Evolutionary conservation across 2,797 vertebrate genomes (phyloP), one percentile per base, ranked within the genome.

Genomic region (Scleropages formosus): DNA sequence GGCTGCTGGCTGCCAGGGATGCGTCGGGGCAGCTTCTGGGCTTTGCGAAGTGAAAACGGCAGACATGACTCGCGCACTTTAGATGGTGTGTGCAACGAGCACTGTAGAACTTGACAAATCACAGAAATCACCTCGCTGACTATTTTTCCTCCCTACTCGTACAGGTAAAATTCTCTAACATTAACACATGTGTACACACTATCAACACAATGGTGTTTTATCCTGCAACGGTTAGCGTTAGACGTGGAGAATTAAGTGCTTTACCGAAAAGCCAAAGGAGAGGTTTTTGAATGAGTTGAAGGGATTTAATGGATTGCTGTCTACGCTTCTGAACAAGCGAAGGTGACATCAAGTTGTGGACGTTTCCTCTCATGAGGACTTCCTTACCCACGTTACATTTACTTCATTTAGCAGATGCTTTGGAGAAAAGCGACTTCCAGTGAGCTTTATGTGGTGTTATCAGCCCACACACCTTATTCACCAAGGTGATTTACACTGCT

Each of bases 41-140:
- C 74, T 81, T 76, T 60, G 53, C 51, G 46, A 74, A 78, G 76
- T 27, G 68, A 81, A 82, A 84, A 82, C 80, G 83, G 84, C 78
- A 85, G 79, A 81, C 75, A 78, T 66, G 77, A 67, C 46, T 82
- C 68, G 49, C 58, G 26, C 71, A 82, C 77, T 83, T 83, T 78
- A 84, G 82, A 73, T 77, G 78, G 47, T 39, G 6, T 15, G 22
- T 12, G 31, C n/a, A 24, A 58, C 24, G 18, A 26, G 18, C 31
- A 24, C 58, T 47, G 75, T 58, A 39, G n/a, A 70, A 18, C 16
- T 69, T 47, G 1, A 78, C 44, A 67, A 77, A 76, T 76, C 74
- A 71, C 53, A 2, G 18, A 53, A 56, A 12, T 63, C 75, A 63
- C 67, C 27, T 73, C 61, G 72, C 59, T 46, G 53, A 27, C 74